Conservation (phyloP, 2,888 invertebrate genomes). For the Nasonia oneida region DNA sequence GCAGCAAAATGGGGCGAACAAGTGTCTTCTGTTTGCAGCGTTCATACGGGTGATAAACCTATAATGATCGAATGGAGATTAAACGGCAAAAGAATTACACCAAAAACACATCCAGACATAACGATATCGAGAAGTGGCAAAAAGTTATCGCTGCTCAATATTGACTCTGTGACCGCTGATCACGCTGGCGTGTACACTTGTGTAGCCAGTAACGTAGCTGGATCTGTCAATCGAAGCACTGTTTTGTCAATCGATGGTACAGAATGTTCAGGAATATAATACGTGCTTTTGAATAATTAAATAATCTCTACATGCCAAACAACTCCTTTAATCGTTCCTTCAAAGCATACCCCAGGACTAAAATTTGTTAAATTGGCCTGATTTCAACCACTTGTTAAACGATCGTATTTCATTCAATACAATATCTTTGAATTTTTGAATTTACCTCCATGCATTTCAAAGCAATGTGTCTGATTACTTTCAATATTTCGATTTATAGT, state of each 20-base stretch:
- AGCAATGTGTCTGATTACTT: neutral
- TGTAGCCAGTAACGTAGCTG: slow-evolving; percentile 79
- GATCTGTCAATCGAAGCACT: slow-evolving; percentile 79
- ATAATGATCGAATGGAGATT: slow-evolving; percentile 88
- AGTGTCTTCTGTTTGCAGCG: slow-evolving; percentile 86
- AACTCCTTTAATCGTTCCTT: slow-evolving; percentile 6
- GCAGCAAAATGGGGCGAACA: slow-evolving; percentile 89
- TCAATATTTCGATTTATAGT: slow-evolving; percentile 75
- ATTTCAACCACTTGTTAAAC: neutral
- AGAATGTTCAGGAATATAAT: neutral
- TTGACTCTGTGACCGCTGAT: slow-evolving; percentile 79
- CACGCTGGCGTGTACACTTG: slow-evolving; percentile 81
- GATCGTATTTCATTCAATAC: slow-evolving; percentile 6
- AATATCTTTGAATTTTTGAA: neutral
- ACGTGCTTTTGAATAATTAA: neutral
- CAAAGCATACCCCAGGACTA: neutral
- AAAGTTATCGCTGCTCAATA: slow-evolving; percentile 77
- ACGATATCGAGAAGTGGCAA: slow-evolving; percentile 74
- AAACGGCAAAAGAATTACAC: slow-evolving; percentile 82
- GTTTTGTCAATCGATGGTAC: slow-evolving; percentile 80
- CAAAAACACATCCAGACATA: slow-evolving; percentile 77
- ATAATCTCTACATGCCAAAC: slow-evolving; percentile 28
- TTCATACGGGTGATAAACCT: slow-evolving; percentile 90
- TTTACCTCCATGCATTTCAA: neutral
- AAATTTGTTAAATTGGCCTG: neutral